Base-by-base conservation (phyloP, 2,113 vertebrate species). In the Myiopsitta monachus region DNA sequence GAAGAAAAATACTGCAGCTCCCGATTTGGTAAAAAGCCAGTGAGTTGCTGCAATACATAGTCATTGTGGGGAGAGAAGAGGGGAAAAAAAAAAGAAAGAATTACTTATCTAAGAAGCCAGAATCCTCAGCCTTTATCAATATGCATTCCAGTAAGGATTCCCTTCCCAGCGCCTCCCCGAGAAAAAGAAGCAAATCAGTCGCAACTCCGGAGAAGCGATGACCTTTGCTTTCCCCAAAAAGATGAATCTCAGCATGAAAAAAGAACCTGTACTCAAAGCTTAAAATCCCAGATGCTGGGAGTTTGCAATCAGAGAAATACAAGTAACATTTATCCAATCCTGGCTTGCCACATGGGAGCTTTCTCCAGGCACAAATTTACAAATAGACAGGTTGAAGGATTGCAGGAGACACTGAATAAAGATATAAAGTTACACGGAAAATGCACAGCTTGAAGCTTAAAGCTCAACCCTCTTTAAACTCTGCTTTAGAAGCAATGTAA, bases 31-130 rank as follows among this genome's bases (percentile, higher is more conserved):
- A 97, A 96, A 96, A 97, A 98, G 98, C 98, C 98, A 98, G 96
- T 97, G 97, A 94, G 96, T 97, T 98, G 97, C 98, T 97, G 98
- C 98, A 98, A 98, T 97, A 97, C 97, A 97, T 97, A 98, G 98
- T 96, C 98, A 96, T 97, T 96, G 91, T 95, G 87, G 96, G 95
- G 96, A 96, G 95, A 94, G 95, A 96, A 96, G 92, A 95, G 92
- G 33, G 57, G 9, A 14, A 24, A 30, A 36, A 89, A 89, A 80
- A 28, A 93, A 77, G 55, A 86, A 94, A 95, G 92, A 95, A 79
- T 46, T 90, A 95, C 95, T 97, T 97, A 89, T 97, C 95, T 92
- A 95, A 92, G 89, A 94, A 96, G 95, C 94, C 94, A 93, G 88
- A 92, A 95, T 96, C 88, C 95, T 96, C 94, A 97, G 95, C 88